Evolutionary conservation across 1,140 invertebrate genomes (phyloP), one percentile per base, ranked within the genome.

Genomic region (Piezodorus guildinii): DNA sequence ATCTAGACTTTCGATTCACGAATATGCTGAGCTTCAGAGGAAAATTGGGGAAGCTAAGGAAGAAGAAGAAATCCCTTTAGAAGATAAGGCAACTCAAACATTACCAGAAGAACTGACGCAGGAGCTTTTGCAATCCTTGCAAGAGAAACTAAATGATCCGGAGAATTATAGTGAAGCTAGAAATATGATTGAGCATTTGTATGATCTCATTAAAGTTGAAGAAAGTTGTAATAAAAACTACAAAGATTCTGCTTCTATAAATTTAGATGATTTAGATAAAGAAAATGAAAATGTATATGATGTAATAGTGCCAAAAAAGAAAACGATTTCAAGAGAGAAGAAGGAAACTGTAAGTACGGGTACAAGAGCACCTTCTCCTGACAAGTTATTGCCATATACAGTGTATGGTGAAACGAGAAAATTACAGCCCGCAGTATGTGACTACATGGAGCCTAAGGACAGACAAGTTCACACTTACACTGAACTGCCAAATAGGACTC

Each of bases 111-210:
- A 88, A 72, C 70, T 88, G 34, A 87, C 85, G 0, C 80, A 84
- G 65, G 86, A 89, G 65, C 78, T 88, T 19, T 73, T 90, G 52
- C 81, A 81, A 68, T 81, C 81, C 62, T 75, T 90, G 2, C 77
- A 82, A 61, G 81, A 85, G 61, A 83, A 82, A 68, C 71, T 88
- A 2, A 83, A 86, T 64, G 83, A 85, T 71, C 87, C 86, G 0
- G 80, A 84, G 51, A 83, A 85, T 62, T 86, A 86, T 67, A 80
- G 82, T 49, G 83, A 87, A 69, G 86, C 86, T 1, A 77, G 83
- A 23, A 84, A 87, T 73, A 86, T 86, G 77, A 88, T 88, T 60
- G 86, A 88, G 69, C 83, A 86, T 65, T 73, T 89, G 3, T 89
- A 89, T 68, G 86, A 88, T 72, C 76, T 86, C 25, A 87, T 88